Evolutionary conservation across 2,888 invertebrate genomes (phyloP).

Genomic region (Pimpla rufipes): DNA sequence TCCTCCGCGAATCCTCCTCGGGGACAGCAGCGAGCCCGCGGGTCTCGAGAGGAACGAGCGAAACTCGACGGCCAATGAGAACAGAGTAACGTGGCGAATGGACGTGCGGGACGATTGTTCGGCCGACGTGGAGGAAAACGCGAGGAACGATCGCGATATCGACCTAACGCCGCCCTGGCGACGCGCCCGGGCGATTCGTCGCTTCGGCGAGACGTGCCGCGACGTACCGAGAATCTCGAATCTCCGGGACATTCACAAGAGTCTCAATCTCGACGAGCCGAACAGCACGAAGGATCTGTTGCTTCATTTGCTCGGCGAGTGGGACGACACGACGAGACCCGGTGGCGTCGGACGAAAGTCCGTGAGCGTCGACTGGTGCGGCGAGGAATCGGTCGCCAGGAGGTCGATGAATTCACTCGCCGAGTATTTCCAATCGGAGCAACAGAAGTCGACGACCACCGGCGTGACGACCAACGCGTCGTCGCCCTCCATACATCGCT

Average conservation of each 20-base stretch:
- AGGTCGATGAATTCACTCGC: conserved; percentile 93
- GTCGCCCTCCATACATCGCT: conserved; percentile 68
- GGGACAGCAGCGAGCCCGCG: neutral
- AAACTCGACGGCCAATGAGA: neutral
- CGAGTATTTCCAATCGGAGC: conserved; percentile 90
- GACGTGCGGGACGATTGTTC: conserved; percentile 38
- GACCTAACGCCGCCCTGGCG: conserved; percentile 83
- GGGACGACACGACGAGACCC: conserved; percentile 88
- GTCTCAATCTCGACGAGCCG: conserved; percentile 82
- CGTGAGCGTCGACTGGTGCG: conserved; percentile 91
- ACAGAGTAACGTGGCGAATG: conserved; percentile 52
- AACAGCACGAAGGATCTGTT: conserved; percentile 91
- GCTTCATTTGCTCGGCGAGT: conserved; percentile 91
- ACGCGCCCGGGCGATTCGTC: conserved; percentile 77
- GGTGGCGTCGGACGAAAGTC: conserved; percentile 87
- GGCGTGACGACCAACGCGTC: conserved; percentile 48
- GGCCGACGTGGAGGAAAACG: conserved; percentile 18
- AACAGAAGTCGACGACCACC: conserved; percentile 74
- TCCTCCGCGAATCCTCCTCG: conserved; percentile 16
- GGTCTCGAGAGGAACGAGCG: conserved; percentile 14
- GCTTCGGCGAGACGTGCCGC: conserved; percentile 82
- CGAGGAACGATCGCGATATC: conserved; percentile 70
- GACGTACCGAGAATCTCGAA: conserved; percentile 83
- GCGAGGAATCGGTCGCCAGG: conserved; percentile 91
- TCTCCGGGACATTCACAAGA: conserved; percentile 81